Evolutionary conservation across 2,888 invertebrate genomes (phyloP).

Genomic region (Formica aserva): DNA sequence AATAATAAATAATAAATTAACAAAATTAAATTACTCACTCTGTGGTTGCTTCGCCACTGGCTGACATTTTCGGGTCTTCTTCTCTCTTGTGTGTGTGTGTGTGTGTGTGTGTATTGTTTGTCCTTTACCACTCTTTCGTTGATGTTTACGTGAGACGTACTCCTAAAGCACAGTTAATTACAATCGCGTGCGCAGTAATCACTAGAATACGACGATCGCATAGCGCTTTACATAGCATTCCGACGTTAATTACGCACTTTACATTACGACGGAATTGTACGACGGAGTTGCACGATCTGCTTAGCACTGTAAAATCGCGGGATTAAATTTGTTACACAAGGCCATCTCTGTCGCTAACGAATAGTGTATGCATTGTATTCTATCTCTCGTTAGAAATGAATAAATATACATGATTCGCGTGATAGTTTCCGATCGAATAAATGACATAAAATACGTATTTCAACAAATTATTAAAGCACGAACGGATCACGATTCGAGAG

Average conservation of each 20-base stretch:
- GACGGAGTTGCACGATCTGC: not conserved
- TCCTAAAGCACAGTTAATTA: not conserved
- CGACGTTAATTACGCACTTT: slow-evolving; percentile 1
- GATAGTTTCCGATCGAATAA: not conserved
- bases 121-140: not conserved
- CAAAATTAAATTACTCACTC: not conserved
- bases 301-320: not conserved
- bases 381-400: not conserved
- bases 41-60: not conserved
- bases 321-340: not conserved
- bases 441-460: not conserved
- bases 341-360: not conserved
- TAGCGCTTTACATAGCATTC: not conserved
- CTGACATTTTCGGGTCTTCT: not conserved
- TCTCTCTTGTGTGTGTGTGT: not conserved
- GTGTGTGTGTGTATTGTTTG: not conserved
- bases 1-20: not conserved
- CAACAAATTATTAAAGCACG: not conserved
- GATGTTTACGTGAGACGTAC: not conserved
- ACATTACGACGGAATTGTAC: not conserved
- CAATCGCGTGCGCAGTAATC: not conserved
- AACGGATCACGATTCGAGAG: not conserved
- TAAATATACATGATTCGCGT: not conserved
- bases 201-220: not conserved
- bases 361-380: not conserved